Evolutionary conservation across 2,888 invertebrate species (phyloP), one percentile per base, ranked within the genome.

Genomic region (Lepidocyrtoides sp.): DNA sequence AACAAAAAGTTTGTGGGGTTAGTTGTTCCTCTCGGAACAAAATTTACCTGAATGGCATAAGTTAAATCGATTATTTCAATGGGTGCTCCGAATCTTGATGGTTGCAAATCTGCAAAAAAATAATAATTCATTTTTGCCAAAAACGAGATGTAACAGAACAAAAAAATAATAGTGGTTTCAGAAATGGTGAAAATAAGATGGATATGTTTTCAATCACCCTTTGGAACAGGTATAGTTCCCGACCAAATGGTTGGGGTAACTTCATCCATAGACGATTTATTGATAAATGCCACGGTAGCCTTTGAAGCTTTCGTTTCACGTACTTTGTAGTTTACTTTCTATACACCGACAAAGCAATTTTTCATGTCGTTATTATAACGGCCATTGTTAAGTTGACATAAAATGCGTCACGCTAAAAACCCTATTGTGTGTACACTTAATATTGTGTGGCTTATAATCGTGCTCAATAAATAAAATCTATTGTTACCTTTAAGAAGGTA

Each of bases 301-400:
- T 92, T 92, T 83, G 92, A 89, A 26, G 91, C 91, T 86, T 91
- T 92, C 66, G 92, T 89, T 60, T 91, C 92, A 41, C 92, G 89
- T 69, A 92, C 91, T 88, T 92, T 92, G 72, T 92, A 92, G 12
- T 66, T 83, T 20, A 92, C 92, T 92, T 92, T 92, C 92, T 91
- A 36, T 14, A 84, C 72, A 60, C 23, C 23, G 81, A 57, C 60
- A 81, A 81, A 36, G 41, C 0, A 60, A 60, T 60, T 41, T 81
- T 81, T 60, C 26, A 26, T 23, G 60, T 41, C 81, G 60, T 57
- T 32, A 29, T 36, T 7, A 36, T 17, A 81, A 60, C 23, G 60
- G 57, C 20, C 2, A 7, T 32, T 14, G 32, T 57, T 81, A 23
- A 41, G n/a, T 2, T 17, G 54, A 26, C 72, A 44, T 44, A 20